Base-by-base conservation (phyloP, 1,140 invertebrate genomes). In the Anagrus nilaparvatae region DNA sequence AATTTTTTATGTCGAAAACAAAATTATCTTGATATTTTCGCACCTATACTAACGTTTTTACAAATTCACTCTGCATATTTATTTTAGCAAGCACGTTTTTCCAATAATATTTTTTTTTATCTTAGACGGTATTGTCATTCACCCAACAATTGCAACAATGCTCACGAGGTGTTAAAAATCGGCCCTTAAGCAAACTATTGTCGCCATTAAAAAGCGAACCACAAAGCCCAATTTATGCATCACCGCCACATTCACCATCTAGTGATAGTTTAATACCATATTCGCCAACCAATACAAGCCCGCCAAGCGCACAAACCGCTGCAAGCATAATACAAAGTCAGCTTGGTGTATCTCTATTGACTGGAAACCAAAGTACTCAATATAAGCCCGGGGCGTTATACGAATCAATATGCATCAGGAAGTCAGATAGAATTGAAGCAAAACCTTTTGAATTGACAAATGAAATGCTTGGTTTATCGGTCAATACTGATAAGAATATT, bases 181-280 rank as follows among this genome's bases (percentile, higher is more conserved):
- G 76, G 29, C 74, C 76, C 1, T 55, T 75, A 18, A 74, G 70
- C 45, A 74, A 75, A 61, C 56, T 82, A 19, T 60, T 84, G n/a
- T 76, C 74, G 31, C 82, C 81, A 8, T 69, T 84, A 18, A 77
- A 84, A 45, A 81, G 78, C 53, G 82, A 84, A 52, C 81, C 82
- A 2, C 78, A 82, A 50, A 82, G 78, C 50, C 87, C 87, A 1
- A 76, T 88, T 20, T 89, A 89, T 55, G 83, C 85, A 3, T 85
- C 83, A 34, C 85, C 86, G 10, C 82, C 85, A 2, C 77, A 84
- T 40, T 87, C 84, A 34, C 87, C 87, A n/a, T 72, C 82, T 46
- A 82, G 80, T 61, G 82, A 86, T 53, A 66, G 67, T 44, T 54
- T 68, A 29, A 68, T 66, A 44, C 65, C 65, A 7, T 67, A 70